Conservation (phyloP, 2,888 invertebrate species). For the Entomobrya proxima region DNA sequence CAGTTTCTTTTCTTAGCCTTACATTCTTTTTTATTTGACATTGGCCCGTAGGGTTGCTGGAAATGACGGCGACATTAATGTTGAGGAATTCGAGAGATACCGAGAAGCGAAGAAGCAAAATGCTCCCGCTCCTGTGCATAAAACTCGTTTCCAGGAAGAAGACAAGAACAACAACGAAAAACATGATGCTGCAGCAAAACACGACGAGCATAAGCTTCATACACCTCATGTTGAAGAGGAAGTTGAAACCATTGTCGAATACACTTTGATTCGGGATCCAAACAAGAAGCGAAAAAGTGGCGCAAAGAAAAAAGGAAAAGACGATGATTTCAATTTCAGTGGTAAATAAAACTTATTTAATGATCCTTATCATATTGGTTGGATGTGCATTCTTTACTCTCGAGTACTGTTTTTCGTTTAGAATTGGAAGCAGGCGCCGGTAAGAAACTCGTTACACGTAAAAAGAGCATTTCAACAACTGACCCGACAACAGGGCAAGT, state of each 20-base stretch:
- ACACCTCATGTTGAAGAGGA: background rate
- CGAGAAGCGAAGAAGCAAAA: slow-evolving; percentile 18
- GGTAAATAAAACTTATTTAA: no score
- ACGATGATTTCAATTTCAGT: background rate
- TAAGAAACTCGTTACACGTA: no score
- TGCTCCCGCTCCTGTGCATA: background rate
- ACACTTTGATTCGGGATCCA: slow-evolving; percentile 32
- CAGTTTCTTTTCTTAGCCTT: no score
- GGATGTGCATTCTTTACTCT: no score
- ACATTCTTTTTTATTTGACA: no score
- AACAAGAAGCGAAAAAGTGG: slow-evolving; percentile 33
- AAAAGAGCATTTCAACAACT: no score
- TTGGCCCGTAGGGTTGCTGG: no score
- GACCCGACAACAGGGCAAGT: no score
- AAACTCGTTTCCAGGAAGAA: background rate
- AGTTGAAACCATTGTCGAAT: slow-evolving; percentile 46
- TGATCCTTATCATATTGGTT: no score
- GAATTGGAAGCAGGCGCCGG: no score
- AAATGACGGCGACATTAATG: slow-evolving; percentile 38
- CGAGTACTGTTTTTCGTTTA: no score
- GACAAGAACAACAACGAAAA: no score
- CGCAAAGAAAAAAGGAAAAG: background rate
- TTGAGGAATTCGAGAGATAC: slow-evolving; percentile 42
- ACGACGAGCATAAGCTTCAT: background rate
- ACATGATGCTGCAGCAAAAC: background rate